phyloP scores from a whole-genome alignment of 2,113 vertebrate species.

The Eleginops maclovinus region DNA sequence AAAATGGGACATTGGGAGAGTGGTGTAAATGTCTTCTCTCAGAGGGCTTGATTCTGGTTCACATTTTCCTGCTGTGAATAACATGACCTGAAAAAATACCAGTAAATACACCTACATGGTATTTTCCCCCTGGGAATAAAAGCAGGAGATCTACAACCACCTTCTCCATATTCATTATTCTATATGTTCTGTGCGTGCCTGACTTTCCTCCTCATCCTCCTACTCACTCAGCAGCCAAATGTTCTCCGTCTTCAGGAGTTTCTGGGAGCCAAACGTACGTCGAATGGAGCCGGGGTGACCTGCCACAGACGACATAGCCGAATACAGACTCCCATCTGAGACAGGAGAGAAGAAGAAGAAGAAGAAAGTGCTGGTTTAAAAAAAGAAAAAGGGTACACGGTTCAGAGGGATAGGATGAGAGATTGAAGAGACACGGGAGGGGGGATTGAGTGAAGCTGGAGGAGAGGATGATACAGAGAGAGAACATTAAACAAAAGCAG shows the following conservation, averaged over 20 bases:
- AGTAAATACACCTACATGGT: slow-evolving; percentile 36
- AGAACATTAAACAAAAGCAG: slow-evolving; percentile 38
- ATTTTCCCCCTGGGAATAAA: slow-evolving; percentile 24
- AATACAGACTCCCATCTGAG: slow-evolving; percentile 86
- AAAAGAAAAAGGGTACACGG: slow-evolving; percentile 9
- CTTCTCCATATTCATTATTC: slow-evolving; percentile 48
- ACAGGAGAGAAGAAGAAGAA: slow-evolving; percentile 4
- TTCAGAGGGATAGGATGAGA: slow-evolving; percentile 19
- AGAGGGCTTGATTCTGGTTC: slow-evolving; percentile 14
- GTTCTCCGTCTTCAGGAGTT: slow-evolving; percentile 85
- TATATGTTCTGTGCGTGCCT: slow-evolving; percentile 16
- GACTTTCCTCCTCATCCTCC: slow-evolving; percentile 47
- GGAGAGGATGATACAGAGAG: slow-evolving; percentile 11
- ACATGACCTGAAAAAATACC: neutral
- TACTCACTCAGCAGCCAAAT: slow-evolving; percentile 87
- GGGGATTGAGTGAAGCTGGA: slow-evolving; percentile 29
- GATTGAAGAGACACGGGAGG: slow-evolving; percentile 14
- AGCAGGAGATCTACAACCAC: slow-evolving; percentile 61
- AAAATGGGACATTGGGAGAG: too few species aligned
- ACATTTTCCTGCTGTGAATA: neutral
- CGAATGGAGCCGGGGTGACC: slow-evolving; percentile 80
- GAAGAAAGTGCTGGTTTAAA: slow-evolving; percentile 7
- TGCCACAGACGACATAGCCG: slow-evolving; percentile 80
- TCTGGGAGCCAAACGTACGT: slow-evolving; percentile 82
- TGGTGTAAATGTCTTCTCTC: neutral